A percentile compares a stretch with the other conserved stretches of the same genome.
These are phyloP conservation scores for Crotalus helleri DNA, from an alignment of 2,113 vertebrate species.

Conservation along the genomic window DNA sequence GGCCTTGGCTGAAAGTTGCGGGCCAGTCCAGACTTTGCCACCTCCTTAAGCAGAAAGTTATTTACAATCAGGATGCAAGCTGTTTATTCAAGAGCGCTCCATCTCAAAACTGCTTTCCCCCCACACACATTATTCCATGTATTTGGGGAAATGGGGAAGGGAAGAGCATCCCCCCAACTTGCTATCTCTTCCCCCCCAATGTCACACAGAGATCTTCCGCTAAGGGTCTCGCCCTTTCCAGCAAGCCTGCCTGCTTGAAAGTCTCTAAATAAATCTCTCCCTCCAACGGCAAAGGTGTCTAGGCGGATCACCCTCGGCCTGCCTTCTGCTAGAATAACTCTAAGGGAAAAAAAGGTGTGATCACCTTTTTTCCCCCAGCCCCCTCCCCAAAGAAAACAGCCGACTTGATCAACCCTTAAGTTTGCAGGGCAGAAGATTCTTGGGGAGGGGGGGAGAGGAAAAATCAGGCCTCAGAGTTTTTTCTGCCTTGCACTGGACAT, in stretches of 20 bases:
- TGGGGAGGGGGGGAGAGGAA: slow-evolving; percentile 58
- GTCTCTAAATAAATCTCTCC: background rate
- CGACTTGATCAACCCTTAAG: background rate
- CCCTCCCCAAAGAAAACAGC: background rate
- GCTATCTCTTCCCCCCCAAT: background rate
- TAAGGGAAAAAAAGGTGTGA: background rate
- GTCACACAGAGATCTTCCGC: background rate
- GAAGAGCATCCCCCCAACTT: background rate
- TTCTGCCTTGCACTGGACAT: slow-evolving; percentile 81
- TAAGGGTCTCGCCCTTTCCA: background rate
- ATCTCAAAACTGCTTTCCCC: background rate
- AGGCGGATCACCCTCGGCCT: background rate
- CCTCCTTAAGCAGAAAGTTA: background rate
- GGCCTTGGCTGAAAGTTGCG: background rate
- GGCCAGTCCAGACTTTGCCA: too few species aligned
- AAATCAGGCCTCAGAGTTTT: slow-evolving; percentile 70
- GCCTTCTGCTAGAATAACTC: background rate
- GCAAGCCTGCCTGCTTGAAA: background rate
- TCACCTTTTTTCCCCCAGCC: background rate
- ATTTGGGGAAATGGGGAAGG: background rate
- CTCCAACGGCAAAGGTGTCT: too few species aligned
- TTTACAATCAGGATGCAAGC: background rate
- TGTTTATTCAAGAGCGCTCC: background rate
- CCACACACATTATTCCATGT: background rate
- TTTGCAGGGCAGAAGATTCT: background rate